Conservation (phyloP, 2,888 invertebrate species). For the Agriotes lineatus region DNA sequence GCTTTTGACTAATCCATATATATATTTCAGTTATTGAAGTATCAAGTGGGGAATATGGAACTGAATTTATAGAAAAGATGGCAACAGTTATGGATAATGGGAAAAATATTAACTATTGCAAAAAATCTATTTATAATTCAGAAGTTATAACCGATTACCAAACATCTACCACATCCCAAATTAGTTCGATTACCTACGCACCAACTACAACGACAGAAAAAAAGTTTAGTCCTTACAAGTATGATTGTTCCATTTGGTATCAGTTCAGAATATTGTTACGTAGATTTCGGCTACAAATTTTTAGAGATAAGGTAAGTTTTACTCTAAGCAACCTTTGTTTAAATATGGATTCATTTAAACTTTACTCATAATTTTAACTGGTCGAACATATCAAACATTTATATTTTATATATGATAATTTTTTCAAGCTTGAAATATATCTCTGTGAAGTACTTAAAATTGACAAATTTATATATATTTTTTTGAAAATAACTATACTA, state of each 20-base stretch:
- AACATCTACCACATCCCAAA: neutral
- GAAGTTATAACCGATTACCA: neutral
- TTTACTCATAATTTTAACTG: no score
- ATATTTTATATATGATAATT: no score
- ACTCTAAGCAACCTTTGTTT: no score
- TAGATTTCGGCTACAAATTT: conserved; percentile 81
- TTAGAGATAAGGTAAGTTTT: conserved; percentile 77
- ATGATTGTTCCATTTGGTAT: conserved; percentile 72
- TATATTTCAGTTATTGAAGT: conserved; percentile 77
- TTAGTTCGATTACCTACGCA: conserved; percentile 35
- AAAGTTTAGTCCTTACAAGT: conserved; percentile 61
- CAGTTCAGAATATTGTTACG: conserved; percentile 78
- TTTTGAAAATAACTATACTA: no score
- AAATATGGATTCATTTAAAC: no score
- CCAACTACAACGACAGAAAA: conserved; percentile 31
- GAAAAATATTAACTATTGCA: conserved; percentile 27
- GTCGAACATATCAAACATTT: no score
- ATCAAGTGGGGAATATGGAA: conserved; percentile 83
- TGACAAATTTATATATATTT: no score
- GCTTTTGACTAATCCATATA: neutral
- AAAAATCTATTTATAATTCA: conserved; percentile 32
- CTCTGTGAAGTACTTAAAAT: no score
- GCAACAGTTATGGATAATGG: conserved; percentile 75
- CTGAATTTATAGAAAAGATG: conserved; percentile 75
- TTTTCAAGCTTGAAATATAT: no score